phyloP scores from a whole-genome alignment of 2,797 vertebrate species.

The Discoglossus pictus region DNA sequence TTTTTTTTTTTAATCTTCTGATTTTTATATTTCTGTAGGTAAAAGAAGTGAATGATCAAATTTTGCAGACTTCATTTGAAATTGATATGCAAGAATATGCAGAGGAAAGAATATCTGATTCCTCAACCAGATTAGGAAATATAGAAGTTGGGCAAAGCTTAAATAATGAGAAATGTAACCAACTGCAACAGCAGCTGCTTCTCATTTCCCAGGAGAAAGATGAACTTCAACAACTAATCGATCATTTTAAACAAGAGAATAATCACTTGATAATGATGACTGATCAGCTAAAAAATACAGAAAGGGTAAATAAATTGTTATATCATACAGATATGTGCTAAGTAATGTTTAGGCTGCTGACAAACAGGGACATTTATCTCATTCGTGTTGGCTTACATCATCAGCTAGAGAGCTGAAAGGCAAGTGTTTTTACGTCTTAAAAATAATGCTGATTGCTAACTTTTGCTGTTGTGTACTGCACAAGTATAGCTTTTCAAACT shows the following conservation, averaged over 20 bases:
- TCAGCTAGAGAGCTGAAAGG: no score
- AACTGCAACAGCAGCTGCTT: not conserved
- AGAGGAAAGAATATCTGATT: not conserved
- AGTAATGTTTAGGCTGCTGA: no score
- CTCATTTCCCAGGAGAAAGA: conserved; percentile 5
- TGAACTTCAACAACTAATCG: not conserved
- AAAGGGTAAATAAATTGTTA: conserved; percentile 12
- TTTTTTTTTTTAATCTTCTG: not conserved
- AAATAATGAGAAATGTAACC: not conserved
- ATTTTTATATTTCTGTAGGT: no score
- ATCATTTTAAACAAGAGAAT: not conserved
- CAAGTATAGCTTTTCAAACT: no score
- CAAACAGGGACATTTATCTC: no score
- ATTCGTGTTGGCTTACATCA: no score
- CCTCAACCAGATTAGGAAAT: not conserved
- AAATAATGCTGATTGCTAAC: no score
- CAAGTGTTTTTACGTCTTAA: no score
- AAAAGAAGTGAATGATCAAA: conserved; percentile 2
- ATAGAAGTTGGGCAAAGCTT: not conserved
- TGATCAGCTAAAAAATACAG: not conserved
- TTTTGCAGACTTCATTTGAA: not conserved
- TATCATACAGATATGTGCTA: no score
- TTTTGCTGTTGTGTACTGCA: no score
- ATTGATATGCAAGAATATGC: no score
- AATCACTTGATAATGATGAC: not conserved